Percentiles rank a stretch among this genome's conserved stretches.
Conservation (phyloP, 2,888 invertebrate species). For the Hirtodrosophila cameraria region DNA sequence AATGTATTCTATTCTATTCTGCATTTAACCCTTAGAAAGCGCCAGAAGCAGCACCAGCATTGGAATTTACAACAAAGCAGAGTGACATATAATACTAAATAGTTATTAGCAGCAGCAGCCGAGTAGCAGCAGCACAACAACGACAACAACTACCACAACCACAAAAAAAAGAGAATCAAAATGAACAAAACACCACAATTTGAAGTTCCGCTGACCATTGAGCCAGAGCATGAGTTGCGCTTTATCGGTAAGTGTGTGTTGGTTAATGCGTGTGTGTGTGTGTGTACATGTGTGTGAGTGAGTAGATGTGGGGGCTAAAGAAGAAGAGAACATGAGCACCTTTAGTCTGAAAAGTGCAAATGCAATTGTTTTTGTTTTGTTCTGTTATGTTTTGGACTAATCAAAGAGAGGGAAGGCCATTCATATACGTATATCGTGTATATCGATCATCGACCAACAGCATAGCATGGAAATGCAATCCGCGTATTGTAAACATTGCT, state of each 20-base stretch:
- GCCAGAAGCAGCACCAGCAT: slow-evolving; percentile 12
- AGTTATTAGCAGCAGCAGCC: slow-evolving; percentile 26
- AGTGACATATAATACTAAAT: slow-evolving; percentile 17
- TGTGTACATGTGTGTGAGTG: slow-evolving; percentile 20
- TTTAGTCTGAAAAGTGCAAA: slow-evolving; percentile 1
- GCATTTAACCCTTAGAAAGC: slow-evolving; percentile 24
- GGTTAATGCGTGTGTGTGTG: slow-evolving; percentile 1
- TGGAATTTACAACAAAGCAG: slow-evolving; percentile 10
- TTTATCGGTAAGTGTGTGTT: slow-evolving; percentile 91
- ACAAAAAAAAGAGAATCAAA: slow-evolving; percentile 8
- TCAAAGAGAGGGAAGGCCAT: slow-evolving; percentile 37
- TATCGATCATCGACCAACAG: slow-evolving; percentile 41
- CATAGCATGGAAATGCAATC: slow-evolving; percentile 27
- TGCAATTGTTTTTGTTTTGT: slow-evolving; percentile 48
- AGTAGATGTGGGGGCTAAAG: slow-evolving; percentile 7
- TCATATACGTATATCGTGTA: slow-evolving; percentile 12
- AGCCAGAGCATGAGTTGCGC: slow-evolving; percentile 94
- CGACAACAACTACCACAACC: slow-evolving; percentile 11
- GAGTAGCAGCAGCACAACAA: slow-evolving; percentile 13
- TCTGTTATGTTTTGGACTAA: slow-evolving; percentile 48
- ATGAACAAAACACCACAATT: slow-evolving; percentile 84
- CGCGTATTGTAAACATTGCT: slow-evolving; percentile 49
- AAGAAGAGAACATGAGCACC: slow-evolving; percentile 1
- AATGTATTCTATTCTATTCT: slow-evolving; percentile 7
- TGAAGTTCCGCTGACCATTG: slow-evolving; percentile 91